Conservation (phyloP, 2,113 vertebrate species). For the Hirundichthys speculiger region DNA sequence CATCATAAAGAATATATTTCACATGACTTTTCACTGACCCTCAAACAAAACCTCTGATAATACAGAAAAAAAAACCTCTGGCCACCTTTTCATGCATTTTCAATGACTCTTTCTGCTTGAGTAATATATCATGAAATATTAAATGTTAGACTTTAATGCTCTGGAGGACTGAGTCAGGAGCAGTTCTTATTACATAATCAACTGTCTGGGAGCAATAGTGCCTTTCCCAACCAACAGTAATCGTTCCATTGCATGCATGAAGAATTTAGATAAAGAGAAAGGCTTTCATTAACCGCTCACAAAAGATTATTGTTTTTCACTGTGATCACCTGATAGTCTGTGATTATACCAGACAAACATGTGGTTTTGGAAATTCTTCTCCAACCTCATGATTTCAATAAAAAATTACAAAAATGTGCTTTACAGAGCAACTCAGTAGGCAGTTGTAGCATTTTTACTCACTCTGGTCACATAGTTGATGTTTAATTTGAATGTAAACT, state of each 20-base stretch:
- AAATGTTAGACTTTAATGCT: constrained; percentile 54
- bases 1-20: background rate
- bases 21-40: constrained; percentile 24
- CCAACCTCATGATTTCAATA: too few species aligned
- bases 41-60: background rate
- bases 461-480: background rate
- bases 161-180: constrained; percentile 46
- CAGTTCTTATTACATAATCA: constrained; percentile 59
- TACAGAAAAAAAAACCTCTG: constrained; percentile 24
- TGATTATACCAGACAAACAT: too few species aligned
- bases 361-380: too few species aligned
- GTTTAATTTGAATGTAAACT: background rate
- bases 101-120: constrained; percentile 50
- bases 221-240: constrained; percentile 41
- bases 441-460: background rate
- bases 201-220: constrained; percentile 41
- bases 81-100: constrained; percentile 51
- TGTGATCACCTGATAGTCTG: too few species aligned
- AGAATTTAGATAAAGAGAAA: background rate
- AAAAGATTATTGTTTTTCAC: background rate
- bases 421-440: too few species aligned
- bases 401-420: too few species aligned
- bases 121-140: constrained; percentile 71
- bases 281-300: constrained; percentile 2
- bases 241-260: constrained; percentile 14